Percentiles rank a stretch among this genome's conserved stretches.
phyloP scores from a whole-genome alignment of 2,797 vertebrate species.

The Notamacropus eugenii region DNA sequence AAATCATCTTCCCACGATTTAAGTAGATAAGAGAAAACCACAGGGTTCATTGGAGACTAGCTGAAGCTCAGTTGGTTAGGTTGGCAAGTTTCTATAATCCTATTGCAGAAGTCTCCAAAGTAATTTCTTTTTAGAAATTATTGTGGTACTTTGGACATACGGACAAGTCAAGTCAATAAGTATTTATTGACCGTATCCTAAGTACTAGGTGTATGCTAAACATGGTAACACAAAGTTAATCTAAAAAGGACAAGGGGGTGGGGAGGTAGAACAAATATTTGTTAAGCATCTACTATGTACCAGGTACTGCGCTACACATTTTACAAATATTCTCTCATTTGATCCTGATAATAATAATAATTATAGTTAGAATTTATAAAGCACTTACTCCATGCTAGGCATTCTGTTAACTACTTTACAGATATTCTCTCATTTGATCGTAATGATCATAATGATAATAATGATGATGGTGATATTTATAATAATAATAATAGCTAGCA shows the following conservation, averaged over 20 bases:
- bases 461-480: background rate
- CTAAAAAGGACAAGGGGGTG: background rate
- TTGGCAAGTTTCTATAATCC: background rate
- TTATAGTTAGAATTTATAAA: background rate
- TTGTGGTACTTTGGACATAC: background rate
- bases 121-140: background rate
- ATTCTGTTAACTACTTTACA: background rate
- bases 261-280: background rate
- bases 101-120: background rate
- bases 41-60: slow-evolving; percentile 17
- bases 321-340: no score
- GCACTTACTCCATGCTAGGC: background rate
- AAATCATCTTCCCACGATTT: slow-evolving; percentile 17
- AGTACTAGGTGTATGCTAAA: background rate
- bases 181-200: background rate
- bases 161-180: background rate
- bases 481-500: background rate
- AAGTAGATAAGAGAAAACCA: slow-evolving; percentile 26
- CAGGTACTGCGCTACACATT: background rate
- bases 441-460: background rate
- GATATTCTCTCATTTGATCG: no score
- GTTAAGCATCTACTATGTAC: background rate
- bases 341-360: no score
- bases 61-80: background rate
- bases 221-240: background rate